Percentiles rank a stretch among this genome's conserved stretches.
Evolutionary conservation across 2,888 invertebrate species (phyloP).

Genomic region (Alsophila aescularia): DNA sequence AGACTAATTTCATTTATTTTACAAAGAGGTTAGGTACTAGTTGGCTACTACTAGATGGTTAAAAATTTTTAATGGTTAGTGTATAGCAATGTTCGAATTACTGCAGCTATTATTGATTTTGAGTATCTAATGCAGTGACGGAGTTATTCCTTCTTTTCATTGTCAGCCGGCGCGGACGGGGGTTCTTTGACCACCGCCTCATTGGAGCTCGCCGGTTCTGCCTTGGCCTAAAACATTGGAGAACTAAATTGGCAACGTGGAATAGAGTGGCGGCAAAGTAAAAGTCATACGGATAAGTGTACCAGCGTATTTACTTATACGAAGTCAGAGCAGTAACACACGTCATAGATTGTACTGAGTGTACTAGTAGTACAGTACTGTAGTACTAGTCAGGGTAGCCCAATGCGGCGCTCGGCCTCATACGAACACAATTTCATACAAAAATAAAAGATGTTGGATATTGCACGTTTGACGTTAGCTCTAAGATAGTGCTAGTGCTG

Average conservation of each 20-base stretch:
- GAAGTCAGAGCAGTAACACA: no score
- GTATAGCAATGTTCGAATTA: neutral
- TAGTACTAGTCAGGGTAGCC: no score
- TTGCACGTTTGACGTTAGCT: no score
- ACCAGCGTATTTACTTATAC: no score
- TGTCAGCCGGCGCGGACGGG: neutral
- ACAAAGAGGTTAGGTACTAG: conserved; percentile 17
- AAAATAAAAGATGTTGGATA: no score
- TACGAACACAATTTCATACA: no score
- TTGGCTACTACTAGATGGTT: neutral
- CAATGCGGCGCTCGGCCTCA: no score
- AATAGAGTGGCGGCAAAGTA: no score
- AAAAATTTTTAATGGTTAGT: neutral
- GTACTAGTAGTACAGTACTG: no score
- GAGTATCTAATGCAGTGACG: neutral
- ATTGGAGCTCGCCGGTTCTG: neutral
- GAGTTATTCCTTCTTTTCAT: conserved; percentile 18
- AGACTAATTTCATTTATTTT: conserved; percentile 14
- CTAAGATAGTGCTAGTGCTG: no score
- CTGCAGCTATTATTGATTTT: neutral
- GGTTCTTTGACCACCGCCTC: neutral
- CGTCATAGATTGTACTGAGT: no score
- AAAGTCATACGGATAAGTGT: no score
- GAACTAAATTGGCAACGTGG: neutral
- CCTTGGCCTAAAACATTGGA: neutral